Evolutionary conservation across 1,140 invertebrate genomes (phyloP).

Genomic region (Drosophila albomicans): DNA sequence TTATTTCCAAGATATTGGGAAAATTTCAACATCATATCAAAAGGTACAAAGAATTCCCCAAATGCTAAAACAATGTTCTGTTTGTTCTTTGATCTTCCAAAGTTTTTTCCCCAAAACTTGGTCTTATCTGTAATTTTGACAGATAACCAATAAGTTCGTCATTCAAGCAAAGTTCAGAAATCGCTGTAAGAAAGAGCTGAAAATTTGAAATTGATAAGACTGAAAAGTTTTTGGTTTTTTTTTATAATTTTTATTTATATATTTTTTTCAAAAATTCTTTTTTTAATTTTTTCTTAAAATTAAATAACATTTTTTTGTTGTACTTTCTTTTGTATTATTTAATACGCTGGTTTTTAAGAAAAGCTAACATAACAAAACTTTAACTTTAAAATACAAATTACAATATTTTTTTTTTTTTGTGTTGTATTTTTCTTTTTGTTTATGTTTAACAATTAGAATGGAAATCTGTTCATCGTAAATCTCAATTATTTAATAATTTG

Average conservation of each 20-base stretch:
- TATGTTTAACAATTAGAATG: conserved; percentile 56
- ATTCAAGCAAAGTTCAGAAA: conserved; percentile 3
- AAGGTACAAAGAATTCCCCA: neutral
- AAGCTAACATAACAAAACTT: conserved; percentile 83
- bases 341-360: conserved; percentile 38
- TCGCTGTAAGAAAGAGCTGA: conserved; percentile 37
- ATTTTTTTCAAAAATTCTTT: conserved; percentile 59
- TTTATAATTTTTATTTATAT: conserved; percentile 30
- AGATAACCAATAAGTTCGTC: conserved; percentile 11
- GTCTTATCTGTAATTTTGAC: conserved; percentile 5
- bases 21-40: neutral
- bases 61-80: neutral
- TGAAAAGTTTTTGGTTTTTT: conserved; percentile 37
- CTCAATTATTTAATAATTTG: conserved; percentile 62
- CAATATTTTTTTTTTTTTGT: conserved; percentile 5
- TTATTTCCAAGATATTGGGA: neutral
- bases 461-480: conserved; percentile 56
- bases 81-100: neutral
- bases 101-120: neutral
- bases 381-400: conserved; percentile 67
- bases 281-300: conserved; percentile 70
- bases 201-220: conserved; percentile 42
- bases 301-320: conserved; percentile 71
- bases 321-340: conserved; percentile 9
- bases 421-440: conserved; percentile 32